These are phyloP conservation scores for Hecatera dysodea DNA, from an alignment of 2,888 invertebrate species.

Conservation along the genomic window DNA sequence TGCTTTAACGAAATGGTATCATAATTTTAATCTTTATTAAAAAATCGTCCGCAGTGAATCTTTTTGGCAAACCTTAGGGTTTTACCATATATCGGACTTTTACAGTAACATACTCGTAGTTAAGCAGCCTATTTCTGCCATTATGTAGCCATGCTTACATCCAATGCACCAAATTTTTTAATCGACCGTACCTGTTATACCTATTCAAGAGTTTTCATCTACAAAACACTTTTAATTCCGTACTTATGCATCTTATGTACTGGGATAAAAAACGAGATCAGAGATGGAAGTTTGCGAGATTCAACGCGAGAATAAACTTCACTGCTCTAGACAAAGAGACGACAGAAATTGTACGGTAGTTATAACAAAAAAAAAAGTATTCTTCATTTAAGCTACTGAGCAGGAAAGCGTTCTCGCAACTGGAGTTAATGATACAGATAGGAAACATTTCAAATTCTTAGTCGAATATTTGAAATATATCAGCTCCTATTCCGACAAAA, in stretches of 20 bases:
- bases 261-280: not conserved
- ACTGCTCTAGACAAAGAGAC: not conserved
- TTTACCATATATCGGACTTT: too few species aligned
- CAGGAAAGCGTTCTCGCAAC: not conserved
- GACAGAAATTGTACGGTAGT: not conserved
- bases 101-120: too few species aligned
- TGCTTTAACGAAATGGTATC: too few species aligned
- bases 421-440: not conserved
- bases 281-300: not conserved
- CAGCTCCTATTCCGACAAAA: constrained; percentile 16
- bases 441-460: constrained; percentile 26
- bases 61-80: too few species aligned
- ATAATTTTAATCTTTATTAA: too few species aligned
- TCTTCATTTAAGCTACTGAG: constrained; percentile 2
- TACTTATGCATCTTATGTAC: not conserved
- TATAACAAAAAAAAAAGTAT: not conserved
- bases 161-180: not conserved
- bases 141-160: too few species aligned
- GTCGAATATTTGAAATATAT: constrained; percentile 33
- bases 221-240: not conserved
- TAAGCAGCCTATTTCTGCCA: too few species aligned
- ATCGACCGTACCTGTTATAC: not conserved
- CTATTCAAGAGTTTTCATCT: not conserved
- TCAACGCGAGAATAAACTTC: not conserved
- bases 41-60: too few species aligned